These are phyloP conservation scores for Sphyrna mokarran DNA, from an alignment of 2,113 vertebrate genomes.

Conservation along the genomic window DNA sequence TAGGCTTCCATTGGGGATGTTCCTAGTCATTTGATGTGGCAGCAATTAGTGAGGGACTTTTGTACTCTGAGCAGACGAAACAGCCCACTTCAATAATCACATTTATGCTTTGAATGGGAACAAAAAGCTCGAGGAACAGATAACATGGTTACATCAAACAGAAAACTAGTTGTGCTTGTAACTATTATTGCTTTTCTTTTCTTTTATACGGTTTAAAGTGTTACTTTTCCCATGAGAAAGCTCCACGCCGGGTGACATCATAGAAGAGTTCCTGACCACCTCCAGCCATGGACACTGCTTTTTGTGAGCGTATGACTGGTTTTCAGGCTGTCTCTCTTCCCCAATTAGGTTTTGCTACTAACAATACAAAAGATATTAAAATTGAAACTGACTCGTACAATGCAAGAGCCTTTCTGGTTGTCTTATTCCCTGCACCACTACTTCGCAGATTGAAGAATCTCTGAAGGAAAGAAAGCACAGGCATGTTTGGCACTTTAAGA, in stretches of 20 bases:
- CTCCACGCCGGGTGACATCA: slow-evolving; percentile 46
- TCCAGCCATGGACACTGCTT: slow-evolving; percentile 41
- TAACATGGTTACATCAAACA: slow-evolving; percentile 59
- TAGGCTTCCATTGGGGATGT: slow-evolving; percentile 60
- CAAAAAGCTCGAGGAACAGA: slow-evolving; percentile 54
- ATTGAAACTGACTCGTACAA: neutral
- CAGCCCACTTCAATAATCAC: slow-evolving; percentile 71
- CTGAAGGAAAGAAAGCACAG: neutral
- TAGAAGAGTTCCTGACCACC: slow-evolving; percentile 43
- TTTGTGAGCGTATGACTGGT: slow-evolving; percentile 43
- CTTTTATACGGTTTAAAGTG: slow-evolving; percentile 55
- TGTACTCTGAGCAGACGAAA: slow-evolving; percentile 62
- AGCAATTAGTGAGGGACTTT: slow-evolving; percentile 76
- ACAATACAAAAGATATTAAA: slow-evolving; percentile 43
- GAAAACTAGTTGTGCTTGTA: slow-evolving; percentile 51
- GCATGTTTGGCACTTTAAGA: neutral
- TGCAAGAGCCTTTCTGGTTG: neutral
- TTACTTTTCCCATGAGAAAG: slow-evolving; percentile 76
- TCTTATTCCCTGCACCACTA: neutral
- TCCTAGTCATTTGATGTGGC: slow-evolving; percentile 79
- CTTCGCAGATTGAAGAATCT: neutral
- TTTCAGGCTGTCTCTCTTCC: slow-evolving; percentile 41
- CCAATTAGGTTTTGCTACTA: slow-evolving; percentile 35
- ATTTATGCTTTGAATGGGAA: slow-evolving; percentile 63
- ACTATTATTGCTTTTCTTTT: slow-evolving; percentile 53